Evolutionary conservation across 2,797 vertebrate genomes (phyloP), one percentile per base, ranked within the genome.

Genomic region (Antrozous pallidus): DNA sequence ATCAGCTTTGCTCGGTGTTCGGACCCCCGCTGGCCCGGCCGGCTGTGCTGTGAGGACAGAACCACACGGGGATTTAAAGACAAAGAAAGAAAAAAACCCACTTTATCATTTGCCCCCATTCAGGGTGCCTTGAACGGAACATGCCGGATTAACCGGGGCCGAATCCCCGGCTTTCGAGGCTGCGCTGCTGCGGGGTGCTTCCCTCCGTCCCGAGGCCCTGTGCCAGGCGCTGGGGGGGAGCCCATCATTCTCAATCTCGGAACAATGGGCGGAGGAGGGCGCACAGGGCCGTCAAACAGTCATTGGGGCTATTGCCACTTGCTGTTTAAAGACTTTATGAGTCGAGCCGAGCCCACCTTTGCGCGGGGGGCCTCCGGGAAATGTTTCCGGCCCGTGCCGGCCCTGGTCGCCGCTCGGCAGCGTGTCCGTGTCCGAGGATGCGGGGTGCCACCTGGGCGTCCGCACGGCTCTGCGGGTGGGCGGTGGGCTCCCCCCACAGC

Each of bases 301-400:
- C 70, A 26, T 3, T 5, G 8, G 11, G 86, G 83, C 71, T 77
- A 67, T 33, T 38, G 42, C 42, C 58, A 45, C 51, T 77, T 90
- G 93, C 67, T 75, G 70, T 82, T 92, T 80, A 83, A 83, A 84
- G 85, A 63, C 71, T n/a, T 13, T 63, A 7, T 26, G 89, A 90
- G 71, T 80, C 75, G 61, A 3, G 71, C 13, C 61, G 24, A 3
- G 56, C 33, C 2, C 54, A 0, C 58, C 40, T 75, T 54, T 33
- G 16, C 33, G 2, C 31, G n/a, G 18, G 12, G 40, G n/a, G n/a
- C n/a, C n/a, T n/a, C n/a, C n/a, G n/a, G 47, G 88, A 63, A 74
- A 82, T 63, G 8, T 11, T 31, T 47, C 40, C 36, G 84, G 65
- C 26, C 26, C 33, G 40, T 12, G 20, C 10, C 0, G 24, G 14